Base-by-base conservation (phyloP, 2,888 invertebrate genomes). In the Thera britannica region DNA sequence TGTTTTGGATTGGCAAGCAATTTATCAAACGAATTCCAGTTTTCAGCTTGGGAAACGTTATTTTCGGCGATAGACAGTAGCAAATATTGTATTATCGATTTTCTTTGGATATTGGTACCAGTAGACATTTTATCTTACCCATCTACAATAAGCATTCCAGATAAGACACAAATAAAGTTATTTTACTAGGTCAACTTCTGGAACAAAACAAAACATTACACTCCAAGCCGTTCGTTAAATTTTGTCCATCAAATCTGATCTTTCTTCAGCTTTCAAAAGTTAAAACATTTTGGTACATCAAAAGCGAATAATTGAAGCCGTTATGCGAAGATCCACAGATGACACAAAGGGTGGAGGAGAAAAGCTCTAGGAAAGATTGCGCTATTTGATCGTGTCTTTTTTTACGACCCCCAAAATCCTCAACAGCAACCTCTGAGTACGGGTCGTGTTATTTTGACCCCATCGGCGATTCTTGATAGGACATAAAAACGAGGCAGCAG, bases 371-470 rank as follows among this genome's bases (percentile, higher is more conserved):
- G 44, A 12, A 61, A 65, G 66, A 64, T 65, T 56, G 57, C 70
- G 68, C 58, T 61, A 41, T 72, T 70, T 69, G 74, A 72, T 74
- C 72, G 74, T 72, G 72, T 70, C 64, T 72, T 72, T 74, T 73
- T 75, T 75, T 71, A 74, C 69, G 72, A 71, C 68, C 71, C 58
- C 65, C 68, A 70, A 70, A 70, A 67, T 67, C 70, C 61, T 69
- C 38, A 61, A 61, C 56, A 56, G 66, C 67, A 67, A 70, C 71
- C 70, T 67, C 70, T 71, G 55, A 61, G 70, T 11, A 61, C 48
- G 68, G 70, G 67, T 66, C 68, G 68, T 68, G 72, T 72, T 70
- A 72, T 71, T 67, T 63, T 67, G 67, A 68, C 70, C 71, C 66
- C 73, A 71, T 72, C 70, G 72, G 69, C 69, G 61, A 68, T 70